phyloP scores from a whole-genome alignment of 23 tunicate species.

The Pegea sp. region DNA sequence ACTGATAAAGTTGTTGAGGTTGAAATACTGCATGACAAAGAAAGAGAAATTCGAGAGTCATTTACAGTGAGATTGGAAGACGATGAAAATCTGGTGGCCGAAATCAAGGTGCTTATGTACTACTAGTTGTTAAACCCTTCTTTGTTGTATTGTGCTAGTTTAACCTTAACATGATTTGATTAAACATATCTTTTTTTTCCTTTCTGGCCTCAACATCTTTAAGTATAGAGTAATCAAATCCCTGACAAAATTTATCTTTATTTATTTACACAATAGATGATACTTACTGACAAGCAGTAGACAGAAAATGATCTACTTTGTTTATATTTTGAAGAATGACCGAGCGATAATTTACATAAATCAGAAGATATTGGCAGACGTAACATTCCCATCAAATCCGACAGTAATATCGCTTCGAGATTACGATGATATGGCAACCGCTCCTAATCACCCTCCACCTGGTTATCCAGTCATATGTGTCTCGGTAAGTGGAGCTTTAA shows the following conservation, averaged over 20 bases:
- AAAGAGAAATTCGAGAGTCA: slow-evolving; percentile 89
- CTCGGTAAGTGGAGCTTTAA: slow-evolving; percentile 28
- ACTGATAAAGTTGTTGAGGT: slow-evolving; percentile 44
- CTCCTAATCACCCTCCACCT: slow-evolving; percentile 31
- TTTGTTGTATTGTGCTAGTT: no score
- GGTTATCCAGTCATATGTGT: slow-evolving; percentile 93
- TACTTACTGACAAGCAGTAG: no score
- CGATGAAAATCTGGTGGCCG: slow-evolving; percentile 55
- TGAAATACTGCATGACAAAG: slow-evolving; percentile 71
- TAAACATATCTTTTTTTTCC: no score
- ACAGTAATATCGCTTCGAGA: slow-evolving; percentile 42
- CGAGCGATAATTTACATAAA: slow-evolving; percentile 90
- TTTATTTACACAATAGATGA: no score
- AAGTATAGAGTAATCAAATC: no score
- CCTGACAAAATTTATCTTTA: no score
- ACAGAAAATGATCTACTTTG: background rate
- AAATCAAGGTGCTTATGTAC: slow-evolving; percentile 41
- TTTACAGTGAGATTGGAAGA: slow-evolving; percentile 75
- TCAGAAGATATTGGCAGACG: slow-evolving; percentile 75
- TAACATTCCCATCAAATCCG: slow-evolving; percentile 86
- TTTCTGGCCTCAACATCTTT: no score
- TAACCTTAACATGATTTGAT: no score
- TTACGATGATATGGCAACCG: slow-evolving; percentile 63
- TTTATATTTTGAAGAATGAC: slow-evolving; percentile 12
- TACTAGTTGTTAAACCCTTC: background rate